phyloP scores from a whole-genome alignment of 2,797 vertebrate genomes.

The Staurois parvus region DNA sequence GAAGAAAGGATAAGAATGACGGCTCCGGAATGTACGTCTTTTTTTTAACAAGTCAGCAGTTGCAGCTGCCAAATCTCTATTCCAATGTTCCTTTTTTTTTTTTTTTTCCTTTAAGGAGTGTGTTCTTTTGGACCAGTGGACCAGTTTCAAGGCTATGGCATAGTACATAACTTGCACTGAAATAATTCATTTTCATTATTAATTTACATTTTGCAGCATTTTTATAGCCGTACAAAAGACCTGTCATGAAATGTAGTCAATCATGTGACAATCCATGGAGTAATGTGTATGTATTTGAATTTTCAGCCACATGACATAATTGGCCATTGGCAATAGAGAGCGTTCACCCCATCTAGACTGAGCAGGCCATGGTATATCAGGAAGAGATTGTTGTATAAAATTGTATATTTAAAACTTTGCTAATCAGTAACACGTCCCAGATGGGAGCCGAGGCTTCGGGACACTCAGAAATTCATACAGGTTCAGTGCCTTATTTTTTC shows the following conservation, averaged over 20 bases:
- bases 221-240: not conserved
- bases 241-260: too few relatives aligned
- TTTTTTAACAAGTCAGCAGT: too few relatives aligned
- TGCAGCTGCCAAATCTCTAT: too few relatives aligned
- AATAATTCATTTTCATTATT: not conserved
- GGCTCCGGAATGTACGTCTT: too few relatives aligned
- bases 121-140: not conserved
- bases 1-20: too few relatives aligned
- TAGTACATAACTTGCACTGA: not conserved
- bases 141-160: not conserved
- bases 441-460: not conserved
- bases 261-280: too few relatives aligned
- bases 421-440: not conserved
- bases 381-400: not conserved
- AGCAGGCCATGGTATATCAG: not conserved
- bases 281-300: too few relatives aligned
- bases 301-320: too few relatives aligned
- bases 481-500: conserved; percentile 55
- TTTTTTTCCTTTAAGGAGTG: not conserved
- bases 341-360: not conserved
- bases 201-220: not conserved
- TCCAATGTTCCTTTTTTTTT: too few relatives aligned
- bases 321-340: not conserved
- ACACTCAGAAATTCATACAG: conserved; percentile 6
- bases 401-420: conserved; percentile 1